These are phyloP conservation scores for Pituophis catenifer DNA, from an alignment of 2,113 vertebrate species.

Conservation along the genomic window DNA sequence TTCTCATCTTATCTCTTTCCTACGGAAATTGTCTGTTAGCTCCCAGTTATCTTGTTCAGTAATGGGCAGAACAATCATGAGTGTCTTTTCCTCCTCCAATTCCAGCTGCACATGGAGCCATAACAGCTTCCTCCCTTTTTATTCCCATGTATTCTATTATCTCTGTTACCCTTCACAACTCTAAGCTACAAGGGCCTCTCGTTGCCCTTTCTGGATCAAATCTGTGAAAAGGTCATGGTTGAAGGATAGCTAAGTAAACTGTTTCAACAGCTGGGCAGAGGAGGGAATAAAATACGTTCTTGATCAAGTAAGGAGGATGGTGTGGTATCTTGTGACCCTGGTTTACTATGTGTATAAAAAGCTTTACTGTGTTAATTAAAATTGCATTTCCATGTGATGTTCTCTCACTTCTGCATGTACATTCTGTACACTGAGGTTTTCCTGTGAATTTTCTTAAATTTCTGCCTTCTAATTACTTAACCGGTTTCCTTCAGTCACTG, in stretches of 20 bases:
- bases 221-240: background rate
- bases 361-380: background rate
- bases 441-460: background rate
- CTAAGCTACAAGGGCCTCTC: background rate
- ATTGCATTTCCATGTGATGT: background rate
- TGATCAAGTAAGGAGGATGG: background rate
- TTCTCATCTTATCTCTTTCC: background rate
- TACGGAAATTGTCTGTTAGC: background rate
- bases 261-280: background rate
- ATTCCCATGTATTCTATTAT: background rate
- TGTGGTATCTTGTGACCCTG: background rate
- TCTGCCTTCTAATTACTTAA: background rate
- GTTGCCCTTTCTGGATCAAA: background rate
- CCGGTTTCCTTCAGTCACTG: background rate
- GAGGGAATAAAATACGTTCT: background rate
- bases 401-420: background rate
- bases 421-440: background rate
- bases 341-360: background rate
- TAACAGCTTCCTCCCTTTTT: background rate
- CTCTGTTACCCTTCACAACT: background rate
- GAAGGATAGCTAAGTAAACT: background rate
- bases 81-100: background rate
- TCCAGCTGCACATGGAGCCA: background rate
- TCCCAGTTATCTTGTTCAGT: background rate
- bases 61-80: background rate